Percentiles rank a stretch among this genome's conserved stretches.
phyloP scores from a whole-genome alignment of 2,113 vertebrate species.

The Bufo gargarizans region DNA sequence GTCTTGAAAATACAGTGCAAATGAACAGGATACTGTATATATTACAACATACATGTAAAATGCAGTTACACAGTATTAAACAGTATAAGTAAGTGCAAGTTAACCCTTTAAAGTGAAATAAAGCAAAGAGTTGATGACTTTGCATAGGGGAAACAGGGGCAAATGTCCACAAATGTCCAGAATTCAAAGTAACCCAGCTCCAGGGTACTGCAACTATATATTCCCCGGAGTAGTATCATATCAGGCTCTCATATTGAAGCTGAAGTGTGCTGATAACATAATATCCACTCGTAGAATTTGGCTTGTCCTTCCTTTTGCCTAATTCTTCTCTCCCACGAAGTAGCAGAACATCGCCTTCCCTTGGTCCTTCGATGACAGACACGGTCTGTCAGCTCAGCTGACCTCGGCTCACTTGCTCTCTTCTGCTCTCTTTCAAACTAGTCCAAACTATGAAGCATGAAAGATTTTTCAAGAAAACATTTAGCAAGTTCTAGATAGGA shows the following conservation, averaged over 20 bases:
- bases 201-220: too few relatives aligned
- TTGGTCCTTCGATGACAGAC: not conserved
- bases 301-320: not conserved
- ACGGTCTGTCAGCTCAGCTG: not conserved
- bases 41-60: too few relatives aligned
- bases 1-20: too few relatives aligned
- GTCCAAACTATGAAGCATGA: not conserved
- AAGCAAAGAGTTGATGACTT: too few relatives aligned
- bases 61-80: too few relatives aligned
- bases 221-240: not conserved
- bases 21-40: too few relatives aligned
- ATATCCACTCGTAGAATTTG: not conserved
- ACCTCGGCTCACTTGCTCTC: not conserved
- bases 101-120: too few relatives aligned
- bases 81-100: too few relatives aligned
- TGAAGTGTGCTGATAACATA: not conserved
- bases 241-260: not conserved
- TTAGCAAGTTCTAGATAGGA: not conserved
- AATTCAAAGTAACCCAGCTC: too few relatives aligned
- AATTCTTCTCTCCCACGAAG: not conserved
- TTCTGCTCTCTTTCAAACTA: constrained; percentile 8
- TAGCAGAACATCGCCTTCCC: not conserved
- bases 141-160: too few relatives aligned
- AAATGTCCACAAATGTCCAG: too few relatives aligned
- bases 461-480: not conserved